phyloP scores from a whole-genome alignment of 1,140 invertebrate genomes.

The Orchestia grillus region DNA sequence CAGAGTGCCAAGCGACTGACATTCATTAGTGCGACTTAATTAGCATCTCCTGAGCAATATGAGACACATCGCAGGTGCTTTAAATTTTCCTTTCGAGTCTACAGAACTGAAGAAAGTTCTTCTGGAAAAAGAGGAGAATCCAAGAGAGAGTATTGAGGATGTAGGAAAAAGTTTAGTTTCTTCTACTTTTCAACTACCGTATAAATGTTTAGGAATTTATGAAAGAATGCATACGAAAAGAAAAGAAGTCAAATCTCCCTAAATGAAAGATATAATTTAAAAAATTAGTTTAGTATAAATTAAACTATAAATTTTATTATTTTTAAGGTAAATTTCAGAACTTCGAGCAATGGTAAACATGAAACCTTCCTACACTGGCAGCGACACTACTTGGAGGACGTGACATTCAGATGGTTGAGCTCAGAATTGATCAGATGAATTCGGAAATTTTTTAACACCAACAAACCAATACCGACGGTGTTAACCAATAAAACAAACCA shows the following conservation, averaged over 20 bases:
- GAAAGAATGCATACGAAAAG: background rate
- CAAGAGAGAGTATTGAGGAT: background rate
- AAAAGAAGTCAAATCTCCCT: background rate
- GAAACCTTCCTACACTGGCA: too few relatives aligned
- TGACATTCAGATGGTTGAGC: too few relatives aligned
- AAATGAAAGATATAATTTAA: background rate
- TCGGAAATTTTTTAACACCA: too few relatives aligned
- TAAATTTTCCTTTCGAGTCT: background rate
- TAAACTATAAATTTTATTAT: too few relatives aligned
- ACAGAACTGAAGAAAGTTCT: background rate
- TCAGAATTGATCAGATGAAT: too few relatives aligned
- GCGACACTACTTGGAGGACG: too few relatives aligned
- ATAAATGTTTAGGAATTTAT: background rate
- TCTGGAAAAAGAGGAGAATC: background rate
- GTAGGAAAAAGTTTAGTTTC: background rate
- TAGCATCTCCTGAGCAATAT: background rate
- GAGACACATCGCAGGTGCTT: background rate
- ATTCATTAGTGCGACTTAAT: slow-evolving; percentile 31
- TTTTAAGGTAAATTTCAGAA: too few relatives aligned
- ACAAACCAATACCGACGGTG: too few relatives aligned
- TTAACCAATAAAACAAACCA: too few relatives aligned
- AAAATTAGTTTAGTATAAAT: too few relatives aligned
- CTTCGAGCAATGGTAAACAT: too few relatives aligned
- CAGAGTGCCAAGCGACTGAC: background rate
- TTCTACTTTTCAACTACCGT: background rate